Evolutionary conservation across 2,113 vertebrate species (phyloP).

Genomic region (Limnothrissa miodon): DNA sequence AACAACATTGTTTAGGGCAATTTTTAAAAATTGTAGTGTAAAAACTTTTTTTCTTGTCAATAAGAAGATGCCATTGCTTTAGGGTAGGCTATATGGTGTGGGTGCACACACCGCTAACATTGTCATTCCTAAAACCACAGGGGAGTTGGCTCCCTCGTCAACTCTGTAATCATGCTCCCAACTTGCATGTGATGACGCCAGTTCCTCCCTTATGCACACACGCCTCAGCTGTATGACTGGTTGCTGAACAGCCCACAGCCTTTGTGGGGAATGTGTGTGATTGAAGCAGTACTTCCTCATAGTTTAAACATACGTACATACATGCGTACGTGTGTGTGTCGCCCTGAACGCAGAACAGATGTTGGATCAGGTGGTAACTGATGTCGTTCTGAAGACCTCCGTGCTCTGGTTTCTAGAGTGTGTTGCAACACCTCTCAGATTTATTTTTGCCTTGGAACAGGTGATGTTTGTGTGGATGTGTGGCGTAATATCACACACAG

Average conservation of each 20-base stretch:
- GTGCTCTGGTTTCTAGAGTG: neutral
- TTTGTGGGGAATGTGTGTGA: conserved; percentile 27
- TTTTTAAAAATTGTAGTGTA: neutral
- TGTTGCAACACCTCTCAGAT: conserved; percentile 22
- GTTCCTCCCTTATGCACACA: conserved; percentile 13
- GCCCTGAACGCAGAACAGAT: neutral
- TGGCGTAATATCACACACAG: neutral
- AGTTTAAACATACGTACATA: neutral
- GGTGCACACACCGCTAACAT: neutral
- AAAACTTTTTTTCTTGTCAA: neutral
- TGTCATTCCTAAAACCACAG: neutral
- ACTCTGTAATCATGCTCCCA: conserved; percentile 8
- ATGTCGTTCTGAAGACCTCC: neutral
- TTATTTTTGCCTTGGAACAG: neutral
- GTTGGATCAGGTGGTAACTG: neutral
- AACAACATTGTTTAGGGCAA: neutral
- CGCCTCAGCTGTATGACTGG: neutral
- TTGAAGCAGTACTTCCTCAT: conserved; percentile 30
- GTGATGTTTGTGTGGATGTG: neutral
- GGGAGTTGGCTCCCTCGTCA: conserved; percentile 3
- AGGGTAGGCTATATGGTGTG: neutral
- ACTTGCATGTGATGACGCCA: neutral
- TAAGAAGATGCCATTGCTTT: neutral
- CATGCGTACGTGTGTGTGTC: neutral
- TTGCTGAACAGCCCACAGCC: conserved; percentile 1